Base-by-base conservation (phyloP, 1,140 invertebrate genomes). In the Megalonaias nervosa region DNA sequence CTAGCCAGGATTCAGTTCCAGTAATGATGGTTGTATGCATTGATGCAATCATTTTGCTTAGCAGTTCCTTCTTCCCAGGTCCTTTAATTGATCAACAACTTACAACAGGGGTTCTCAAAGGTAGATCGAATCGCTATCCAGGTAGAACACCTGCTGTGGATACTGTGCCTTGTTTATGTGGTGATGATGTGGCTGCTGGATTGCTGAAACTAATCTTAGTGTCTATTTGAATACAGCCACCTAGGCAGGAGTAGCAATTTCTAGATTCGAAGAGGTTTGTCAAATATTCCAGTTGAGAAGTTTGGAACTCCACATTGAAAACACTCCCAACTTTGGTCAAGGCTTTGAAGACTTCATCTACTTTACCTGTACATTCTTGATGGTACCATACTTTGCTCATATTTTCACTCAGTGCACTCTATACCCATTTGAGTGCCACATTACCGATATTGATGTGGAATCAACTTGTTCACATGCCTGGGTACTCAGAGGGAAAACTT, bases 281-380 rank as follows among this genome's bases (percentile, higher is more conserved):
- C 67, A 70, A 80, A 80, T 38, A 80, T 38, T 16, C 55, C 55
- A 1, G 68, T 67, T 13, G 78, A 75, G 67, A 80, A 80, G 64
- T 80, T 75, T 67, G 74, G 78, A 13, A 79, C 15, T 19, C 77
- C 72, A 67, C 77, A 79, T 60, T 74, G 67, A 56, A 64, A 21
- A 31, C 77, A 74, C n/a, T 75, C 71, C 67, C 71, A 79, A 26
- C 55, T 79, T 21, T 67, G 16, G 67, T 26, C n/a, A n/a, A n/a
- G 17, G 15, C 61, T 61, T 67, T 60, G 38, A 31, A 77, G 1
- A 77, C 62, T 2, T 19, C 64, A 60, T 71, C 69, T 4, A 56
- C 14, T 65, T 71, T 77, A 11, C 75, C 64, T 56, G 71, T 77
- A 31, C 75, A 77, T 16, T 67, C 21, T 71, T 77, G 60, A 26